Percentiles rank a stretch among this genome's conserved stretches.
phyloP scores from a whole-genome alignment of 2,113 vertebrate species.

The Ictalurus furcatus region DNA sequence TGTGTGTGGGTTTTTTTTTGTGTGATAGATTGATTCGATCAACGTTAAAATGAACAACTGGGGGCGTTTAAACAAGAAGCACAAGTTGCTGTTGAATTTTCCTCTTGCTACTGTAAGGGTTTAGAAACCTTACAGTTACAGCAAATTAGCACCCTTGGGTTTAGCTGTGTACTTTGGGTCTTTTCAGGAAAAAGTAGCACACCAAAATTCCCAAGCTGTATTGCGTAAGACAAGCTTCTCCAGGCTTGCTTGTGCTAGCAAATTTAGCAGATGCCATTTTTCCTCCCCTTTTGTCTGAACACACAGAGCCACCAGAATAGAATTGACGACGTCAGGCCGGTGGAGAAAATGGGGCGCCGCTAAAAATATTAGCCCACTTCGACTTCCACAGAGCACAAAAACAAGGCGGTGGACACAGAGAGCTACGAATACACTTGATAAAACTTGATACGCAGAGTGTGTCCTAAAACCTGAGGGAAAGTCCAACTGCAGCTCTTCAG shows the following conservation, averaged over 20 bases:
- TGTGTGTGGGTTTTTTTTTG: background rate
- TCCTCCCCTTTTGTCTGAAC: slow-evolving; percentile 31
- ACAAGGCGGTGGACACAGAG: slow-evolving; percentile 29
- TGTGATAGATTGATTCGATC: background rate
- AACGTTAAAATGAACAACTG: background rate
- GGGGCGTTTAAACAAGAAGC: background rate
- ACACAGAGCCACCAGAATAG: slow-evolving; percentile 54
- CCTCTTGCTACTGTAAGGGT: background rate
- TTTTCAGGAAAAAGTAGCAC: background rate
- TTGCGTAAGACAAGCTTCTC: background rate
- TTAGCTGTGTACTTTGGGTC: background rate
- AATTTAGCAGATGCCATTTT: slow-evolving; percentile 31
- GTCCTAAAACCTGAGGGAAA: background rate
- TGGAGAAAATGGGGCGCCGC: slow-evolving; percentile 63
- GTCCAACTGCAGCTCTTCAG: background rate
- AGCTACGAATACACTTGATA: background rate
- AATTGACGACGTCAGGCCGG: slow-evolving; percentile 60
- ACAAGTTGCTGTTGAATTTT: background rate
- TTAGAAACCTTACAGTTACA: background rate
- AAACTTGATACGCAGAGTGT: background rate
- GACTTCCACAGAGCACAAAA: slow-evolving; percentile 49
- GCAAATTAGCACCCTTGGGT: background rate
- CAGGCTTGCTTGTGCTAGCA: slow-evolving; percentile 23
- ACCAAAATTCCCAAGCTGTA: background rate
- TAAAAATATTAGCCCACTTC: slow-evolving; percentile 75